Base-by-base conservation (phyloP, 2,797 vertebrate species). In the Falco concolor region DNA sequence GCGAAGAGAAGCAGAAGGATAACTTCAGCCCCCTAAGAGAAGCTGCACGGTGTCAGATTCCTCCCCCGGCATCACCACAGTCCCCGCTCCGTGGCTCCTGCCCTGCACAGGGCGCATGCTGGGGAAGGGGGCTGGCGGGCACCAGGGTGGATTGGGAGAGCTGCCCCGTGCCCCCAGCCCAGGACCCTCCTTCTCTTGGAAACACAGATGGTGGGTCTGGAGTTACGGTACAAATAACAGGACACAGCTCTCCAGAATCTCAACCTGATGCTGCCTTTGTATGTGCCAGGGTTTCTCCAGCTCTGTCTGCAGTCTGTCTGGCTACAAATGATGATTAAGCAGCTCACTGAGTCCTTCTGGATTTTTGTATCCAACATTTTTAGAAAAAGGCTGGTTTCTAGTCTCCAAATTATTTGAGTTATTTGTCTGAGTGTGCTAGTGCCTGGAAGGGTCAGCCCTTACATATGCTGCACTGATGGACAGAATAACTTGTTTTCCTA, bases 21-120 rank as follows among this genome's bases (percentile, higher is more conserved):
- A 34, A 72, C 56, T 45, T 74, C 50, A 20, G 24, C 21, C 53
- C 77, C 65, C 65, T 49, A 3, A 14, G 19, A 59, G 68, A 40
- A 75, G 22, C 40, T 59, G 32, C 34, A 17, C 36, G 8, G 14
- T 4, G 5, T n/a, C 65, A 13, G 6, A 18, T 25, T 76, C 42
- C 42, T 72, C 54, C 56, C 36, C 44, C 5, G 2, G 53, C 7
- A 2, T 30, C 36, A 38, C 4, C 70, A 2, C 1, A 47, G 74
- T 5, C 47, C 36, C 38, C 1, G 3, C 7, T 65, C 47, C 0
- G 1, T 25, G 22, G 28, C 23, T 32, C 81, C 16, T 87, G 74
- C 52, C 32, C 9, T 0, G 1, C 54, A 32, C 8, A 32, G 44
- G 61, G 8, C 24, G 6, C 0, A 4, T 16, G 15, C 3, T 2